Base-by-base conservation (phyloP, 2,797 vertebrate species). In the Pterois miles region DNA sequence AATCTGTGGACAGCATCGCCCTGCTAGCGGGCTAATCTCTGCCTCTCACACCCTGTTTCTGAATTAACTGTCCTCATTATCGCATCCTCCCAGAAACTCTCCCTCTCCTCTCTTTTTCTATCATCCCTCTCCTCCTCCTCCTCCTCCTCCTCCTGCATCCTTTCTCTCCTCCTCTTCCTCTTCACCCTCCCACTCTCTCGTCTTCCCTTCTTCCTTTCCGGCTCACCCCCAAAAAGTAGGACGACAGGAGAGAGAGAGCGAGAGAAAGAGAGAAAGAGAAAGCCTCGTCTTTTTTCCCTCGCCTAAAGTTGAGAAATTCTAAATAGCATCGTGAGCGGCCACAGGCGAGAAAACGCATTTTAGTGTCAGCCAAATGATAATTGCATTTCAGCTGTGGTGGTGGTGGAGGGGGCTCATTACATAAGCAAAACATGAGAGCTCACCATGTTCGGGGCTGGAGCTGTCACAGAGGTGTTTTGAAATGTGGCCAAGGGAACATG, bases 11-110 rank as follows among this genome's bases (percentile, higher is more conserved):
- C 89, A 83, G 86, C 88, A 93, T 94, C 90, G 63, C 73, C 74
- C 72, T 58, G 88, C 91, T 90, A 6, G 81, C 77, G 57, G 84
- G 83, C 87, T 92, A 92, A 94, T 94, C 93, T 93, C 90, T 85
- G 76, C 88, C 77, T 88, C 88, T 93, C 92, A 91, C 90, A 89
- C 90, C 89, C 91, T 86, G 85, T 88, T 90, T 90, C 88, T 83
- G 91, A 93, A 94, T 94, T 90, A 94, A 90, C 89, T 82, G 76
- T 84, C 91, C 90, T 93, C 89, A 94, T 94, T 93, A 95, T 93
- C 91, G 60, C 90, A 76, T 88, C 82, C 87, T 90, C 86, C 82
- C 93, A 94, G 90, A 91, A 87, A 90, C 79, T 82, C 83, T 72
- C 60, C 83, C 63, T 71, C 70, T 53, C 77, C 59, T 73, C 71